Evolutionary conservation across 2,888 invertebrate species (phyloP), one percentile per base, ranked within the genome.

Genomic region (Opisthograptis luteolata): DNA sequence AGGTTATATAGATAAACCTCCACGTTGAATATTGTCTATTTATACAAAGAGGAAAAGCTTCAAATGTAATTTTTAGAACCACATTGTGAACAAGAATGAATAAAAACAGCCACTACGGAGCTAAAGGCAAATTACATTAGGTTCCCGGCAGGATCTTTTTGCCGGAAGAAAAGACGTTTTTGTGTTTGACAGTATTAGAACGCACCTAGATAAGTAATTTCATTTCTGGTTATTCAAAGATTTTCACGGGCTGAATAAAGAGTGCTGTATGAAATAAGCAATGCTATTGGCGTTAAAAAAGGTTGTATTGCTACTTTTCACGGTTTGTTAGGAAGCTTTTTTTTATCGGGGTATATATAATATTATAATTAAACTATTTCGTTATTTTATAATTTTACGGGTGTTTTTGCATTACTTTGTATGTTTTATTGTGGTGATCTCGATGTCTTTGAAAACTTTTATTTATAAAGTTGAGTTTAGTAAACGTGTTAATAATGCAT

Each of bases 121-220:
- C 43, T 45, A 36, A 34, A 47, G 40, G 42, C 45, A 56, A 61
- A 58, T 58, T 53, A 52, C 56, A 58, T 61, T 58, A 57, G 47
- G 40, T 55, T 42, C 30, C 27, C 27, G 36, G 44, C 44, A 50
- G 42, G 46, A 51, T 49, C 47, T 56, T 28, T 48, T 52, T 24
- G 30, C 49, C 37, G 13, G 30, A 22, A 25, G 39, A 49, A 27
- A 42, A 55, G 43, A 49, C 25, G 51, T 56, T 52, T 58, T 55
- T 61, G 56, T 60, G 24, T 47, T 52, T 58, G 53, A 54, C 54
- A 55, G 52, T 13, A 44, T 52, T 43, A 55, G 52, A 47, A 25
- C 14, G 46, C 37, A 35, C 35, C 51, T 43, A 45, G 39, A 40
- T 10, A 47, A 55, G 55, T 59, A 55, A 59, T 55, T 55, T 55